These are phyloP conservation scores for Daboia siamensis DNA, from an alignment of 2,113 vertebrate species.

Conservation along the genomic window DNA sequence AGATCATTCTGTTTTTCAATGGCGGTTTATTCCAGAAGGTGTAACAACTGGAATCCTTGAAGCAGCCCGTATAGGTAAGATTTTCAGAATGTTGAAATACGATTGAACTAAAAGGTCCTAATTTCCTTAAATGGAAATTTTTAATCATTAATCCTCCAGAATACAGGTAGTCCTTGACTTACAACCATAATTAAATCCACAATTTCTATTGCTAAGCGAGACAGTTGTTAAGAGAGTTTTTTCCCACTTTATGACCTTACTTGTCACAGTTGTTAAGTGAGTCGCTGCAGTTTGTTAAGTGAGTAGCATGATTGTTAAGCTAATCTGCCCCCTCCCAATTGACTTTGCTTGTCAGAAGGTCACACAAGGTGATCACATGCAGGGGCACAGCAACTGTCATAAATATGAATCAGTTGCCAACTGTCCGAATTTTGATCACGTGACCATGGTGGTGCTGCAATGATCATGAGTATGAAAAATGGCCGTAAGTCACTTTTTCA, in stretches of 20 bases:
- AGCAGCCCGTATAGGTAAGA: slow-evolving; percentile 83
- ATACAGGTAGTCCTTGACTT: background rate
- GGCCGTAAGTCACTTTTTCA: background rate
- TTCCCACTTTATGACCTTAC: background rate
- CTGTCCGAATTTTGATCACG: background rate
- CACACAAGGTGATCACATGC: background rate
- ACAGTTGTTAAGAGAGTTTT: background rate
- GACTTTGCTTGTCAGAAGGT: background rate
- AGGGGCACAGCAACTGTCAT: background rate
- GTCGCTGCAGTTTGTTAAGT: background rate
- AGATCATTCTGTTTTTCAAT: slow-evolving; percentile 96
- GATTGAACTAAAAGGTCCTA: background rate
- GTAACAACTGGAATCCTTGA: slow-evolving; percentile 87
- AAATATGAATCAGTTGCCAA: background rate
- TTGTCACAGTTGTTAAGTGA: background rate
- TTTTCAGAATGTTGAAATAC: background rate
- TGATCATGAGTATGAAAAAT: background rate
- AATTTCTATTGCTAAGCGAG: background rate
- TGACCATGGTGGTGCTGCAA: background rate
- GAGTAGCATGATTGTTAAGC: background rate
- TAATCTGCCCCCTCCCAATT: background rate
- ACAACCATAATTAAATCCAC: background rate
- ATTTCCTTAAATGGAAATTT: background rate
- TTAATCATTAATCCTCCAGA: background rate
- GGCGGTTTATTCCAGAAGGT: slow-evolving; percentile 93